These are phyloP conservation scores for Crenuchus spilurus DNA, from an alignment of 2,797 vertebrate species.

Conservation along the genomic window DNA sequence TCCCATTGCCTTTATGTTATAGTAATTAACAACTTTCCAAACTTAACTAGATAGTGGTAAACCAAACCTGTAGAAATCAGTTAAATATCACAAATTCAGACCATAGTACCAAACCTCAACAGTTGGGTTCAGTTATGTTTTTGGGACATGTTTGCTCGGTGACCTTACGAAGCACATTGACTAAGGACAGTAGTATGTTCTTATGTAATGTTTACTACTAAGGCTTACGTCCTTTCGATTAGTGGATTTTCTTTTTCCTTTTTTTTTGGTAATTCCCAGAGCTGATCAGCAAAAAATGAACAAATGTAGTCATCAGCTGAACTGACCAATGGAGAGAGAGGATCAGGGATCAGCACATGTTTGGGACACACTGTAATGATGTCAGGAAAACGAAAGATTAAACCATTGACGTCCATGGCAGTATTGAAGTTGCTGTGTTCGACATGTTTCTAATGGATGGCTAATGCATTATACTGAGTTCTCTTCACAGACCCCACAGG, in stretches of 20 bases:
- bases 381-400: background rate
- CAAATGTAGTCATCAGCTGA: background rate
- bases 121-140: no score
- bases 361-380: background rate
- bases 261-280: background rate
- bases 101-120: no score
- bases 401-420: background rate
- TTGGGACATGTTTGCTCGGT: no score
- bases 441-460: background rate
- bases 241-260: background rate
- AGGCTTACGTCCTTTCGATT: background rate
- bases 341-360: slow-evolving; percentile 45
- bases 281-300: background rate
- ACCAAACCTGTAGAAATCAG: no score
- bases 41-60: no score
- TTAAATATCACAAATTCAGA: no score
- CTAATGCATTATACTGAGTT: background rate
- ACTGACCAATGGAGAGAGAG: slow-evolving; percentile 5
- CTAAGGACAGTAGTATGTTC: no score
- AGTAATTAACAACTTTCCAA: no score
- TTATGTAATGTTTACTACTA: background rate
- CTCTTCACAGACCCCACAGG: background rate
- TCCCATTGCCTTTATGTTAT: no score
- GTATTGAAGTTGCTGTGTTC: background rate
- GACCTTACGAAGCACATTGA: no score